Evolutionary conservation across 2,888 invertebrate genomes (phyloP).

Genomic region (Chymomyza caudatula): DNA sequence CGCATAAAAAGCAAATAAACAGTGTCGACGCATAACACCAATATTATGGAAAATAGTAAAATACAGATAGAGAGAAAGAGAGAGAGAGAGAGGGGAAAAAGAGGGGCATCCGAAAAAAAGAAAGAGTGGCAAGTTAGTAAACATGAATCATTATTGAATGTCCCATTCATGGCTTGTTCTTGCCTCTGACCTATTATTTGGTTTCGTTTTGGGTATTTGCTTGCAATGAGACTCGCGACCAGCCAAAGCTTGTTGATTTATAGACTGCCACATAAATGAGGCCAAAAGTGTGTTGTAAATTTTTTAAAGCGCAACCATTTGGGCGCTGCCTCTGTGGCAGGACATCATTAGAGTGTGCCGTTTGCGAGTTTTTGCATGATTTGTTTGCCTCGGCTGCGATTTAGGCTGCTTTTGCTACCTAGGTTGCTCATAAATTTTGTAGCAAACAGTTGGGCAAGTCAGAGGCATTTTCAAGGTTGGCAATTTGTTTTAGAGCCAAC

Average conservation of each 20-base stretch:
- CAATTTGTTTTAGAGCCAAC: constrained; percentile 55
- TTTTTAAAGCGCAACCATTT: constrained; percentile 59
- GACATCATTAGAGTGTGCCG: constrained; percentile 47
- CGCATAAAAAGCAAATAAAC: not conserved
- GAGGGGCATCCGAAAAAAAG: constrained; percentile 8
- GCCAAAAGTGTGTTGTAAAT: constrained; percentile 67
- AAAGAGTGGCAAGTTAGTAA: constrained; percentile 57
- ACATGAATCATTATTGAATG: constrained; percentile 71
- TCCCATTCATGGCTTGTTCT: constrained; percentile 32
- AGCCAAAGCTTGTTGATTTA: constrained; percentile 50
- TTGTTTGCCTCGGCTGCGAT: constrained; percentile 38
- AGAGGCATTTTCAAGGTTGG: constrained; percentile 50
- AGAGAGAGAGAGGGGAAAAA: constrained; percentile 1
- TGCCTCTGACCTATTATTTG: not conserved
- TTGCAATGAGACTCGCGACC: constrained; percentile 29
- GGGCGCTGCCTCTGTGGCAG: constrained; percentile 18
- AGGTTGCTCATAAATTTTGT: constrained; percentile 56
- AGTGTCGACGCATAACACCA: constrained; percentile 38
- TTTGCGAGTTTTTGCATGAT: constrained; percentile 59
- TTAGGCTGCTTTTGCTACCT: not conserved
- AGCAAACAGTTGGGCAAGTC: not conserved
- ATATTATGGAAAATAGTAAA: constrained; percentile 63
- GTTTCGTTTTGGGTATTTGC: constrained; percentile 1
- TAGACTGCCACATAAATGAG: constrained; percentile 45
- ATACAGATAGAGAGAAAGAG: not conserved